Conservation (phyloP, 2,113 vertebrate species). For the Scytalopus superciliaris region DNA sequence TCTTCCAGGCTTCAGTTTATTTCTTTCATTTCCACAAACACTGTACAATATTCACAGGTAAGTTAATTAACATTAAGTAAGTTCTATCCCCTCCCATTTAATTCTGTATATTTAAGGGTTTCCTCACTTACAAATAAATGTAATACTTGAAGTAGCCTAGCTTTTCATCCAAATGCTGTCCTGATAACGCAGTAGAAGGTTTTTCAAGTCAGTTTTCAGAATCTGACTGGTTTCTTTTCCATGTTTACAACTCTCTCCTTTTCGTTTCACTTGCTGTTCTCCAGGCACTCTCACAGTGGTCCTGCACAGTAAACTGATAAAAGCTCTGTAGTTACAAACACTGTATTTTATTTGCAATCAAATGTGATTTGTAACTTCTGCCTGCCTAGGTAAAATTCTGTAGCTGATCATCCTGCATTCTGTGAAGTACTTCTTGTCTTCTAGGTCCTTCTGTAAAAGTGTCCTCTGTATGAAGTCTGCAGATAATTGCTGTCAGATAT, state of each 20-base stretch:
- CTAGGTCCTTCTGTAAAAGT: not conserved
- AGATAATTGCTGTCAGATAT: not conserved
- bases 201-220: not conserved
- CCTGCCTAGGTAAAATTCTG: not conserved
- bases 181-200: not conserved
- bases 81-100: not conserved
- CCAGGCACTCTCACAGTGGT: not conserved
- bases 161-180: not conserved
- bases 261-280: not conserved
- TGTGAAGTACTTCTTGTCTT: not conserved
- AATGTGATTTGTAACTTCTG: not conserved
- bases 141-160: not conserved
- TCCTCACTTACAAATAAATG: not conserved
- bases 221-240: not conserved
- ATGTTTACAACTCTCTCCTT: not conserved
- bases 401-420: not conserved
- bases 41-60: conserved; percentile 64
- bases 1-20: conserved; percentile 57
- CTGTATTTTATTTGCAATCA: not conserved
- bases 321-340: not conserved
- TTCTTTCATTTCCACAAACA: conserved; percentile 63
- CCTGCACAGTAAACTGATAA: not conserved
- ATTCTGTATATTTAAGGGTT: not conserved
- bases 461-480: not conserved
- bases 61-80: not conserved